Evolutionary conservation across 2,113 vertebrate species (phyloP).

Genomic region (Callocephalon fimbriatum): DNA sequence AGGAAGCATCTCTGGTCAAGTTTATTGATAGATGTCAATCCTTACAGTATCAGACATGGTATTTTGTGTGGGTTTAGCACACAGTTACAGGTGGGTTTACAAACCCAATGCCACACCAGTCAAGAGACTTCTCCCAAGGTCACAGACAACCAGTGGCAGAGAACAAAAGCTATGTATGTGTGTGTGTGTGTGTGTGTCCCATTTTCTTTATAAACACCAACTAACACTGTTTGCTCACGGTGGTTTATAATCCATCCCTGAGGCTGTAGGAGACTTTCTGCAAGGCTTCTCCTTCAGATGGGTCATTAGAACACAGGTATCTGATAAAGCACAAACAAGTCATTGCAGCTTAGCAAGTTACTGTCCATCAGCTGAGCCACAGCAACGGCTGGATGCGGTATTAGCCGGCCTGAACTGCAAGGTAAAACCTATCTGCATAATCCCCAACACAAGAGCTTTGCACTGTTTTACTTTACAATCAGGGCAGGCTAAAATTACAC

Average conservation of each 20-base stretch:
- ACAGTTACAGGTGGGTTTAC: background rate
- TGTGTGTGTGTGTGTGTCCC: background rate
- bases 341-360: slow-evolving; percentile 26
- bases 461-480: slow-evolving; percentile 17
- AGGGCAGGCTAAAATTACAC: slow-evolving; percentile 63
- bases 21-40: background rate
- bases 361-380: background rate
- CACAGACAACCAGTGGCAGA: background rate
- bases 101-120: background rate
- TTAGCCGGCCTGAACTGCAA: background rate
- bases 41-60: background rate
- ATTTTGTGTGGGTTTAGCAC: background rate
- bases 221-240: background rate
- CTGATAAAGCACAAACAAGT: slow-evolving; percentile 17
- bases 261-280: background rate
- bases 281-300: background rate
- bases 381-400: background rate
- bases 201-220: background rate
- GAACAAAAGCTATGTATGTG: background rate
- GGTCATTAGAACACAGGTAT: background rate
- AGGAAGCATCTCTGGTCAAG: background rate
- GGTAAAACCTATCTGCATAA: slow-evolving; percentile 55
- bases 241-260: background rate
- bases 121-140: slow-evolving; percentile 16
- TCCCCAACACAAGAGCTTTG: slow-evolving; percentile 50